Evolutionary conservation across 2,113 vertebrate genomes (phyloP).

Genomic region (Python bivittatus): DNA sequence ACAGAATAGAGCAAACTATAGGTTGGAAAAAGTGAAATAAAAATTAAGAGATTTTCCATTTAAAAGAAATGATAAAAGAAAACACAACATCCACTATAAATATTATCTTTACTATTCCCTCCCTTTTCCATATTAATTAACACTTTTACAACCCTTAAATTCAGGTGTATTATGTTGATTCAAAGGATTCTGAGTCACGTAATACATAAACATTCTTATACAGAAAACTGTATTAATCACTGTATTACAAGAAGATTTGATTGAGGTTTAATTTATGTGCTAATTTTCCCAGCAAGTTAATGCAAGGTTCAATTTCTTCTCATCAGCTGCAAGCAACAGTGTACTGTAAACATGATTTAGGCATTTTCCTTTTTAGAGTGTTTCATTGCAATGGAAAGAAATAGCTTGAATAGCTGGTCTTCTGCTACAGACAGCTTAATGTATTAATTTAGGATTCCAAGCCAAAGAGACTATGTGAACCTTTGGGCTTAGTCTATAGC

Average conservation of each 20-base stretch:
- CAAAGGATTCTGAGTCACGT: neutral
- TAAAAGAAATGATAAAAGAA: neutral
- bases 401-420: conserved; percentile 30
- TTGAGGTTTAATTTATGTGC: conserved; percentile 54
- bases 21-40: neutral
- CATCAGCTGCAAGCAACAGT: conserved; percentile 34
- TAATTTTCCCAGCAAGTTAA: conserved; percentile 57
- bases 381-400: conserved; percentile 46
- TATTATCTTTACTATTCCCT: neutral
- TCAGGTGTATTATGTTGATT: neutral
- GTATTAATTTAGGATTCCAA: neutral
- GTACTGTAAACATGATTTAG: conserved; percentile 63
- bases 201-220: conserved; percentile 1
- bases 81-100: neutral
- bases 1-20: neutral
- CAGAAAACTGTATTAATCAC: conserved; percentile 17
- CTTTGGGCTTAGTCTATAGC: neutral
- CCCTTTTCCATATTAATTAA: neutral
- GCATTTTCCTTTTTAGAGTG: conserved; percentile 48
- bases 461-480: too few relatives aligned
- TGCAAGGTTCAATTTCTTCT: conserved; percentile 60
- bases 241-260: conserved; percentile 19
- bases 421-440: neutral
- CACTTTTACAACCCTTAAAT: neutral
- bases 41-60: neutral